A percentile compares a stretch with the other conserved stretches of the same genome.
Evolutionary conservation across 2,888 invertebrate genomes (phyloP).

Genomic region (Drosophila borborema): DNA sequence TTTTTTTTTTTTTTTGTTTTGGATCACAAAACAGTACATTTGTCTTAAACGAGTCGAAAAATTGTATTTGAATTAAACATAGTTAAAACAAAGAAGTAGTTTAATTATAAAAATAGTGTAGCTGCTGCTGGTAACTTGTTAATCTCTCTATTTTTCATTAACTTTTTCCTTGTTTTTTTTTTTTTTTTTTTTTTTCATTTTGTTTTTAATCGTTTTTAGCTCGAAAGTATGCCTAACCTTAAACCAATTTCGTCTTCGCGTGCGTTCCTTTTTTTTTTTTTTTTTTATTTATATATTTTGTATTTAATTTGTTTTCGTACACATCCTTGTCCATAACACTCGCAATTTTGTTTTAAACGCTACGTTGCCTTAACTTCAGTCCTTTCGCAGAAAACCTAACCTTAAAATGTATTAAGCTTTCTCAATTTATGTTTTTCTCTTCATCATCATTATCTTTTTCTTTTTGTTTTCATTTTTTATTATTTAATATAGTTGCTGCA

Average conservation of each 20-base stretch:
- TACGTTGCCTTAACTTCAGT: constrained; percentile 84
- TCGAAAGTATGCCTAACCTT: constrained; percentile 73
- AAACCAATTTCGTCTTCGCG: constrained; percentile 66
- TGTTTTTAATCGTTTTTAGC: constrained; percentile 57
- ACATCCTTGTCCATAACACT: constrained; percentile 79
- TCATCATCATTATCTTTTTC: constrained; percentile 19
- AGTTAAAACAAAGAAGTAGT: constrained; percentile 60
- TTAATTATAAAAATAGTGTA: constrained; percentile 76
- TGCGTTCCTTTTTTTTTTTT: neutral
- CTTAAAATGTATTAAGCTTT: constrained; percentile 77
- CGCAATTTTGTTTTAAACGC: constrained; percentile 81
- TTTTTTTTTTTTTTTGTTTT: constrained; percentile 34
- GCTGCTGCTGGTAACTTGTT: constrained; percentile 44
- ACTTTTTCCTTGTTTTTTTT: constrained; percentile 7
- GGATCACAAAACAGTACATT: constrained; percentile 81
- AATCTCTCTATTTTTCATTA: constrained; percentile 23
- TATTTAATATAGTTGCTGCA: constrained; percentile 45
- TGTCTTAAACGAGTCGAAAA: constrained; percentile 64
- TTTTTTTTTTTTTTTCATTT: constrained; percentile 15
- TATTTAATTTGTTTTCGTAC: constrained; percentile 40
- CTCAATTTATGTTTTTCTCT: constrained; percentile 27
- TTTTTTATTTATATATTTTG: constrained; percentile 3
- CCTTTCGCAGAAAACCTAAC: constrained; percentile 82
- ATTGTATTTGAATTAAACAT: constrained; percentile 69
- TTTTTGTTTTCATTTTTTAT: constrained; percentile 31